Evolutionary conservation across 2,113 vertebrate species (phyloP), one percentile per base, ranked within the genome.

Genomic region (Corythoichthys intestinalis): DNA sequence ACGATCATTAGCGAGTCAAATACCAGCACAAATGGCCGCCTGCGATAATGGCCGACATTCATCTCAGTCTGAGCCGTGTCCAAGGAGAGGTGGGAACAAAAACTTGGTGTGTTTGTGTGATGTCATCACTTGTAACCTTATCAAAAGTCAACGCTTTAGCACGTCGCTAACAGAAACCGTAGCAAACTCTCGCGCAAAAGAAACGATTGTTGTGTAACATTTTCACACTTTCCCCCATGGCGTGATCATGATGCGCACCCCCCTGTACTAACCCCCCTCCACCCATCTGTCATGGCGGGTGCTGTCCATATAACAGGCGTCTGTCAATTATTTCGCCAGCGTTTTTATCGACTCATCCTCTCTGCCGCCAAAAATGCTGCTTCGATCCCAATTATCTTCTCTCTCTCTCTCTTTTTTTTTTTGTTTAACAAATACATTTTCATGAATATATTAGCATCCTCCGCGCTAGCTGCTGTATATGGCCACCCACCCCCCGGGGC

Each of bases 361-460:
- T n/a, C 65, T 86, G 82, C 83, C 75, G 65, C 10, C 8, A 61
- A 72, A 67, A 83, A 80, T 14, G 56, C 56, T 37, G 75, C 79
- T 86, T 89, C 71, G 71, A 89, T 89, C 86, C 89, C 88, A 86
- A 91, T 88, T 87, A 85, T 83, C 49, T 78, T 89, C 87, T 87
- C 87, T 88, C 85, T 46, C 20, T 28, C 20, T 28, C 20, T 28
- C 20, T 28, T 28, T 28, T 28, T 28, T 7, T 34, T 28, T 12
- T 12, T 38, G 14, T 6, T n/a, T 28, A 12, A 88, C 88, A 83
- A 91, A 92, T 91, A 88, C 80, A 90, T 90, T 91, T 88, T 89
- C 90, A 89, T 88, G 90, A 89, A 92, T 92, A 90, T 86, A 92
- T 91, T 89, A 88, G 82, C 86, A 70, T 82, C 72, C 77, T 76